phyloP scores from a whole-genome alignment of 2,113 vertebrate genomes.

The Etheostoma cragini region DNA sequence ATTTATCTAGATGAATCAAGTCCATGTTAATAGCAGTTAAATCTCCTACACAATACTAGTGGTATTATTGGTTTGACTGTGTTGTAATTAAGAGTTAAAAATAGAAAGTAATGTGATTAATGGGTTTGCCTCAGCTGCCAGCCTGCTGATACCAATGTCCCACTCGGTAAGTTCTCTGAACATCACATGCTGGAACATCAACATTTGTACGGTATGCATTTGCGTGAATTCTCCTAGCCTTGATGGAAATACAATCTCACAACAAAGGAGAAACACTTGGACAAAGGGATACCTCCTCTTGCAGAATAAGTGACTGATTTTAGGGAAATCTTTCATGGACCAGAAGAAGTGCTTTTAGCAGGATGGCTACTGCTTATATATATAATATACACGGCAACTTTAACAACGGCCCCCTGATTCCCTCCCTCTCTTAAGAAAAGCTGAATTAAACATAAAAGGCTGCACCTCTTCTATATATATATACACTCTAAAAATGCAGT shows the following conservation, averaged over 20 bases:
- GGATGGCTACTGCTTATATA: not conserved
- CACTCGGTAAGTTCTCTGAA: slow-evolving; percentile 46
- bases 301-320: slow-evolving; percentile 1
- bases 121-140: slow-evolving; percentile 64
- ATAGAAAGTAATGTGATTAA: slow-evolving; percentile 75
- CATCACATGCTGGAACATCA: slow-evolving; percentile 48
- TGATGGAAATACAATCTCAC: slow-evolving; percentile 8
- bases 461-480: slow-evolving; percentile 48
- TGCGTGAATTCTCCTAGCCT: not conserved
- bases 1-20: slow-evolving; percentile 32
- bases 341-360: slow-evolving; percentile 2
- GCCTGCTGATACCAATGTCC: slow-evolving; percentile 59
- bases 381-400: not conserved
- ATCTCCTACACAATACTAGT: slow-evolving; percentile 42
- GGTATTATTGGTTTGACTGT: slow-evolving; percentile 57
- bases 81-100: slow-evolving; percentile 69
- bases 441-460: slow-evolving; percentile 49
- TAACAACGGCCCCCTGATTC: slow-evolving; percentile 8
- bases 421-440: slow-evolving; percentile 43
- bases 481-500: slow-evolving; percentile 34
- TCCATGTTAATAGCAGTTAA: slow-evolving; percentile 33
- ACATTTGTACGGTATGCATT: slow-evolving; percentile 6
- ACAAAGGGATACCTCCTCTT: not conserved
- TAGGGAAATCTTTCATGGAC: slow-evolving; percentile 6
- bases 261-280: not conserved